Evolutionary conservation across 2,113 vertebrate genomes (phyloP).

Genomic region (Orycteropus afer): DNA sequence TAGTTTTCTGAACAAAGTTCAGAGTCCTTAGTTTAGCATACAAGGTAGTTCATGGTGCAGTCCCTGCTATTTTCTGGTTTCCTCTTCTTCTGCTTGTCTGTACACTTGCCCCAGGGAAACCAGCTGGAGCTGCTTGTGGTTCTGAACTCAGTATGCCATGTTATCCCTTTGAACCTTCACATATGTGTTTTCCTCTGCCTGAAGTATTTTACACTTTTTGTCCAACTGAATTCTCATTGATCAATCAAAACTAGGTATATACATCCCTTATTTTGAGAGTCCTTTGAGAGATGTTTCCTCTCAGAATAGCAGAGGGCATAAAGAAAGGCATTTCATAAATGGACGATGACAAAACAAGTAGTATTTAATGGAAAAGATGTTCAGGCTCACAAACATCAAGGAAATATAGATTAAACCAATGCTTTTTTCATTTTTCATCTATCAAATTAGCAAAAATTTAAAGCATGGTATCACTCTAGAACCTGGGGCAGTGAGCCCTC

Average conservation of each 20-base stretch:
- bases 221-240: neutral
- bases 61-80: neutral
- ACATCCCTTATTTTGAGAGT: neutral
- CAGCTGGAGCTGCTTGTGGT: neutral
- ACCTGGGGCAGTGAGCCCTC: neutral
- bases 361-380: constrained; percentile 6
- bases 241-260: neutral
- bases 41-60: neutral
- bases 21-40: neutral
- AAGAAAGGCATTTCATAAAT: constrained; percentile 22
- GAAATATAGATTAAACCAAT: neutral
- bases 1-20: constrained; percentile 27
- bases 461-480: neutral
- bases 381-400: neutral
- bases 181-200: neutral
- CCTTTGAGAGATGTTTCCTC: neutral
- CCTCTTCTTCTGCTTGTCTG: neutral
- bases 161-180: neutral
- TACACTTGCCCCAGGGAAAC: neutral
- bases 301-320: neutral
- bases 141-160: neutral
- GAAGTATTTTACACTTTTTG: neutral
- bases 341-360: neutral
- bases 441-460: constrained; percentile 29
- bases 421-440: neutral